A percentile compares a stretch with the other conserved stretches of the same genome.
phyloP scores from a whole-genome alignment of 2,797 vertebrate genomes.

The Coilia nasus region DNA sequence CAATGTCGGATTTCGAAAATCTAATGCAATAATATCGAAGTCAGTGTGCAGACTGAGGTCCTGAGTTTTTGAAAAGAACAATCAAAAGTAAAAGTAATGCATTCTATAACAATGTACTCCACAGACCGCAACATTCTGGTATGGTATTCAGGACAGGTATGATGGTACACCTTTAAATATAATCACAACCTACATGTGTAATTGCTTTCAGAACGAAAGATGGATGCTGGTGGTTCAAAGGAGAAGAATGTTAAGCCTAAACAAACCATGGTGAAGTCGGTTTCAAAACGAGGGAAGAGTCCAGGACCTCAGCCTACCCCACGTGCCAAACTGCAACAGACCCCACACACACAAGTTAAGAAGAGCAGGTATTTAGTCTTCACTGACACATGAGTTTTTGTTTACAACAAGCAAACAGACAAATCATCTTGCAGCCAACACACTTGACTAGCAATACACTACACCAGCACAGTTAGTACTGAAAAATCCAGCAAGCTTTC shows the following conservation, averaged over 20 bases:
- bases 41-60: too few species aligned
- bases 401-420: not conserved
- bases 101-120: too few species aligned
- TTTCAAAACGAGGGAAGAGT: conserved; percentile 25
- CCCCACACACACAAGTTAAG: conserved; percentile 35
- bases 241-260: conserved; percentile 44
- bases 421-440: not conserved
- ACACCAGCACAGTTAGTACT: not conserved
- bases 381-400: not conserved
- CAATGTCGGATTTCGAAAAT: too few species aligned
- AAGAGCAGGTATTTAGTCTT: conserved; percentile 48
- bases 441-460: not conserved
- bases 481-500: not conserved
- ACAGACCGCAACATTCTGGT: too few species aligned
- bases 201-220: conserved; percentile 59
- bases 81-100: too few species aligned
- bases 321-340: conserved; percentile 35
- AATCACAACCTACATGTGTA: not conserved
- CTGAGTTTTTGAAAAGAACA: too few species aligned
- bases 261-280: not conserved
- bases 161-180: not conserved
- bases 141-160: not conserved
- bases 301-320: conserved; percentile 43
- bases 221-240: conserved; percentile 29
- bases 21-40: too few species aligned